A percentile compares a stretch with the other conserved stretches of the same genome.
Evolutionary conservation across 2,888 invertebrate genomes (phyloP).

Genomic region (Physocephala rufipes): DNA sequence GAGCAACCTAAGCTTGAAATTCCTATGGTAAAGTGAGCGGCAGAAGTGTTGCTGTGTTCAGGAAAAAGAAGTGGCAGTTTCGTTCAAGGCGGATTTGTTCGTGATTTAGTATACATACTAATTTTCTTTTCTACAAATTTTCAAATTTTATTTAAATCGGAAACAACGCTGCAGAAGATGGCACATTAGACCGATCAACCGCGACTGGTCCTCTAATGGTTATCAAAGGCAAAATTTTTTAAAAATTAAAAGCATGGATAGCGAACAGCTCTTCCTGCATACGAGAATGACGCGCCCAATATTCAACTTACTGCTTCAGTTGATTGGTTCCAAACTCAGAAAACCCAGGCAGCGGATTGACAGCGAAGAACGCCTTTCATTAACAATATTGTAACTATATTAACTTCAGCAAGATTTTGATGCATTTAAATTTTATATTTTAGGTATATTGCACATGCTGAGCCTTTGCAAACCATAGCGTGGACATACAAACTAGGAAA

Average conservation of each 20-base stretch:
- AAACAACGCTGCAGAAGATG: too few species aligned
- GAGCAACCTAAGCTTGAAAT: too few species aligned
- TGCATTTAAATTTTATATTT: background rate
- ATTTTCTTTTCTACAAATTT: too few species aligned
- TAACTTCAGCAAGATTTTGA: background rate
- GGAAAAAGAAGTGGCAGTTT: too few species aligned
- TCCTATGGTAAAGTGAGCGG: too few species aligned
- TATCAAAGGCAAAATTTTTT: too few species aligned
- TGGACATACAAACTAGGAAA: constrained; percentile 34
- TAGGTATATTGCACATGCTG: constrained; percentile 36
- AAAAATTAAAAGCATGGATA: constrained; percentile 13
- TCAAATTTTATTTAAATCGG: too few species aligned
- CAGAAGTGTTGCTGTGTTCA: too few species aligned
- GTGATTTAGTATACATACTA: too few species aligned
- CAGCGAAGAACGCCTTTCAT: constrained; percentile 14
- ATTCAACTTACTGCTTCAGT: background rate
- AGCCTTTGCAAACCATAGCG: constrained; percentile 37
- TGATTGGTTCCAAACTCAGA: background rate
- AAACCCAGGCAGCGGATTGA: constrained; percentile 18
- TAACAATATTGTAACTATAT: background rate
- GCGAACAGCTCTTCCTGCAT: constrained; percentile 15
- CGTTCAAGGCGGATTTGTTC: too few species aligned
- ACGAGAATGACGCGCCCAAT: background rate
- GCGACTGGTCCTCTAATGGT: too few species aligned
- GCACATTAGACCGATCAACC: too few species aligned